Evolutionary conservation across 1,140 invertebrate genomes (phyloP), one percentile per base, ranked within the genome.

Genomic region (Aricia agestis): DNA sequence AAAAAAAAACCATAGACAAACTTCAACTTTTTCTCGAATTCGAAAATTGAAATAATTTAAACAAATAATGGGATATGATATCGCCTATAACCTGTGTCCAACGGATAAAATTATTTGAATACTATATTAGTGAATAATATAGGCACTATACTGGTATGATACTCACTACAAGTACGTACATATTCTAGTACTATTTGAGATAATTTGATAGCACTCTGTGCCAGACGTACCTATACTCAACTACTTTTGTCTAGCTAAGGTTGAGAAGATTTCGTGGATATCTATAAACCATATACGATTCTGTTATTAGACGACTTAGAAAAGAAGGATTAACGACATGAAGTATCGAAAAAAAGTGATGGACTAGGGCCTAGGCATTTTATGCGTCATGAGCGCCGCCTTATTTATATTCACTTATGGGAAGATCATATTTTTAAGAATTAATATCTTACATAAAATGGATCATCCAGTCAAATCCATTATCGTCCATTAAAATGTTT

Each of bases 71-170:
- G 5, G 36, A 36, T 36, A 36, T 6, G 6, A 36, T 36, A 36
- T 36, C 36, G 6, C 36, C 36, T 52, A 13, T 52, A 13, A 52
- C 45, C 9, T 6, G 9, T 36, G 45, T 52, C 45, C 45, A 52
- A 52, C 13, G 45, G 45, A 52, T 52, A 52, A 52, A 52, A 52
- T 52, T 52, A 52, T 52, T 52, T 52, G 45, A 52, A 52, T 10
- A 52, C 45, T 52, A 52, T 36, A 52, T 52, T 5, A 52, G 45
- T 52, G 45, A 13, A 52, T 52, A 52, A 52, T 52, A 52, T 52
- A 52, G 45, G 45, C 45, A 52, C 45, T 52, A 52, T 52, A 52
- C 13, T 52, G 45, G 45, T 52, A 52, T 52, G 45, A 52, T 52
- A 52, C 25, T 42, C 41, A 42, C 45, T 52, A 52, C 45, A 13